Base-by-base conservation (phyloP, 2,797 vertebrate genomes). In the Choloepus didactylus region DNA sequence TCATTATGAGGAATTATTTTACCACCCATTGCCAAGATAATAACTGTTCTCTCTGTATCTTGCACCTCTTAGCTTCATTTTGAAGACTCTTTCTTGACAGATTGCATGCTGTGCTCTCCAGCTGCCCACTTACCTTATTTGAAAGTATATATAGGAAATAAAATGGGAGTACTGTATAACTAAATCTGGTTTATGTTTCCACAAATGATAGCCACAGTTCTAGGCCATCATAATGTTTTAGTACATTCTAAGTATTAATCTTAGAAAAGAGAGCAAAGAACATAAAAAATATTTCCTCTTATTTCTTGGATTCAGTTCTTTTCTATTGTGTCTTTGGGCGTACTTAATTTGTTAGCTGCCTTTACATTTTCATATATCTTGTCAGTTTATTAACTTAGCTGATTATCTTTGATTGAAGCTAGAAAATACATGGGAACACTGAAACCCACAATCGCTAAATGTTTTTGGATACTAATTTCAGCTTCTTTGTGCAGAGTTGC, bases 161-260 rank as follows among this genome's bases (percentile, higher is more conserved):
- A 92, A 89, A 82, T 27, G n/a, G 59, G 49, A 69, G 86, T 79
- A 72, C 4, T 59, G n/a, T 51, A 11, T 87, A 76, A 77, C 64
- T 69, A 79, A 86, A 94, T 89, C 86, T 80, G 44, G 44, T 62
- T 82, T 86, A 12, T 80, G 66, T 89, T 96, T 77, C 54, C n/a
- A 93, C 49, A 93, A 91, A 76, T 51, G 75, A 93, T 88, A 21
- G 73, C 82, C 77, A 35, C 6, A 92, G 35, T 91, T 96, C 76
- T 94, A 95, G 75, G 95, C 70, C 89, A 88, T 51, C 38, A 72
- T 64, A 89, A 69, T 51, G 89, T 92, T 66, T 92, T 75, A 89
- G 59, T 80, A 9, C 72, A 67, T 85, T 95, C 88, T 77, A 89
- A 95, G 89, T 93, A 95, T 81, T 96, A 87, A 80, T 94, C 95